Percentiles rank a stretch among this genome's conserved stretches.
These are phyloP conservation scores for Fragum whitleyi DNA, from an alignment of 2,888 invertebrate genomes.

Conservation along the genomic window DNA sequence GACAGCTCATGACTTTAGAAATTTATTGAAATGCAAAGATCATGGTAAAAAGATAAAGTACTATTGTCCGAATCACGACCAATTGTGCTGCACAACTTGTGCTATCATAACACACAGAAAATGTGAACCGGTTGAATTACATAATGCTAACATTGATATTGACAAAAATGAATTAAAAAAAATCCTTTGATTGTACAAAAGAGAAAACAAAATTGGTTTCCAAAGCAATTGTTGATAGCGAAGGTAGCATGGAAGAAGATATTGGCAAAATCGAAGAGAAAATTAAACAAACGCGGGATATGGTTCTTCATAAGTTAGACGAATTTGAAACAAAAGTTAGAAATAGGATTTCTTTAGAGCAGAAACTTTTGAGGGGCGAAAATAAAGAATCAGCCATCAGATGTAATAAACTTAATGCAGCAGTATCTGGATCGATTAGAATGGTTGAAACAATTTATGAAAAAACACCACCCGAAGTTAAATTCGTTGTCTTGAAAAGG, in stretches of 20 bases:
- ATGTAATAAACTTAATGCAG: not conserved
- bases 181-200: not conserved
- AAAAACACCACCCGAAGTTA: not conserved
- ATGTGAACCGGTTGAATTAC: not conserved
- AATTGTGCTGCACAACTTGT: constrained; percentile 7
- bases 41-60: not conserved
- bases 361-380: not conserved
- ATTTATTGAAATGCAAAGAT: not conserved
- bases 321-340: not conserved
- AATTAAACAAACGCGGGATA: not conserved
- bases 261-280: not conserved
- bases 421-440: not conserved
- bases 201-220: not conserved
- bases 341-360: not conserved
- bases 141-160: not conserved
- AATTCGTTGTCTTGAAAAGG: not conserved
- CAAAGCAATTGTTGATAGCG: not conserved
- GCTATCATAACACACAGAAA: constrained; percentile 10
- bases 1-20: not conserved
- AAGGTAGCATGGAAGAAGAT: not conserved
- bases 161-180: not conserved
- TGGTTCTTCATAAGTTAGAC: not conserved
- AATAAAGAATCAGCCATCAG: not conserved
- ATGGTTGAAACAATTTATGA: not conserved
- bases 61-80: not conserved